Base-by-base conservation (phyloP, 2,888 invertebrate genomes). In the Toxonevra muliebris region DNA sequence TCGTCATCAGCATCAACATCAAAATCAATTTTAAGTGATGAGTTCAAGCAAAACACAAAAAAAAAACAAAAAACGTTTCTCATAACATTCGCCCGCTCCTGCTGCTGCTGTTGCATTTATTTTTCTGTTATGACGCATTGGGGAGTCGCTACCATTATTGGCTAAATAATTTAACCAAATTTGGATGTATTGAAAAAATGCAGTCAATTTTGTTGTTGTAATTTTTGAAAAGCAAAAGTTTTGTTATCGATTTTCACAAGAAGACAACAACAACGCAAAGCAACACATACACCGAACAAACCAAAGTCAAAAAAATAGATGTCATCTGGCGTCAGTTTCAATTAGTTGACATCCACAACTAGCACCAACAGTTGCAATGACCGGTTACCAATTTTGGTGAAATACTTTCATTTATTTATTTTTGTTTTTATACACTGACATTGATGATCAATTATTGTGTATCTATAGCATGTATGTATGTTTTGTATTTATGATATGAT, bases 371-470 rank as follows among this genome's bases (percentile, higher is more conserved):
- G 52, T 74, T 72, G 73, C 73, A 75, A 72, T 76, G 76, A 77
- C 76, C 73, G 75, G 80, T 79, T 81, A 75, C 83, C 83, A 80
- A 76, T 77, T 81, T 81, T 78, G 81, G 81, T 65, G 75, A 78
- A 77, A 73, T 77, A 82, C 81, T 82, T 82, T 81, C 81, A 80
- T 82, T 80, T 82, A 77, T 72, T 70, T 72, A 70, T 61, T 48
- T 66, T 20, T 9, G 30, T 4, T 30, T 30, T 30, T 30, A 30
- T 30, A 7, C 7, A 30, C 7, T 2, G 2, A 30, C 30, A 30
- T 30, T 30, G 30, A 30, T 30, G 30, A 30, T 30, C 30, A 30
- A 30, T 30, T 30, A 7, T 7, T 30, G 30, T 30, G 30, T 30
- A 30, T 30, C 30, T 30, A 30, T 30, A 30, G 30, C 30, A 30